Conservation (phyloP, 2,888 invertebrate genomes). For the Drosophila fungiperda region DNA sequence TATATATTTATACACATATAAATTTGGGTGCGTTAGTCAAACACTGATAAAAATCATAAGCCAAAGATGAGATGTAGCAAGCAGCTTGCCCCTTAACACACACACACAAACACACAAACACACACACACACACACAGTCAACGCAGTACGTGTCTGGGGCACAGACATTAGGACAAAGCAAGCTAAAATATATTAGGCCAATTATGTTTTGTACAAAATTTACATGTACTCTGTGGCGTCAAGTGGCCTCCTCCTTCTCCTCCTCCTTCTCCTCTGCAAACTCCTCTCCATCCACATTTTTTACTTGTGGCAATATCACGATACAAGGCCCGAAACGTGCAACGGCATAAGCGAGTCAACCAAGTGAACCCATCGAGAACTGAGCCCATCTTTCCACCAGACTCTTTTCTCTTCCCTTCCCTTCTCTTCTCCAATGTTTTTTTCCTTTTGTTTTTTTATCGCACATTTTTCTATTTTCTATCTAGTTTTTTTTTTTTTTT, state of each 20-base stretch:
- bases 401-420: slow-evolving; percentile 20
- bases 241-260: slow-evolving; percentile 55
- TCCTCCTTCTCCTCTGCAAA: not conserved
- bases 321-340: slow-evolving; percentile 69
- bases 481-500: slow-evolving; percentile 15
- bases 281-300: not conserved
- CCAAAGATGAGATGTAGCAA: slow-evolving; percentile 48
- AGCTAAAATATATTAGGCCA: slow-evolving; percentile 76
- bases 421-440: not conserved
- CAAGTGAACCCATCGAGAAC: slow-evolving; percentile 24
- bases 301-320: slow-evolving; percentile 56
- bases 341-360: slow-evolving; percentile 59
- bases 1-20: slow-evolving; percentile 15
- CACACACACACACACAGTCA: not conserved
- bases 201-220: slow-evolving; percentile 73
- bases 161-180: slow-evolving; percentile 48
- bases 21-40: slow-evolving; percentile 79
- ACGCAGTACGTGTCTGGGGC: slow-evolving; percentile 52
- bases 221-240: slow-evolving; percentile 64
- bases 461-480: slow-evolving; percentile 38
- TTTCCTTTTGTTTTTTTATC: slow-evolving; percentile 40
- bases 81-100: slow-evolving; percentile 27
- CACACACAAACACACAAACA: slow-evolving; percentile 7
- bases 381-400: slow-evolving; percentile 24
- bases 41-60: slow-evolving; percentile 78